A percentile compares a stretch with the other conserved stretches of the same genome.
These are phyloP conservation scores for Torymus aiolomorphi DNA, from an alignment of 2,888 invertebrate genomes.

Conservation along the genomic window DNA sequence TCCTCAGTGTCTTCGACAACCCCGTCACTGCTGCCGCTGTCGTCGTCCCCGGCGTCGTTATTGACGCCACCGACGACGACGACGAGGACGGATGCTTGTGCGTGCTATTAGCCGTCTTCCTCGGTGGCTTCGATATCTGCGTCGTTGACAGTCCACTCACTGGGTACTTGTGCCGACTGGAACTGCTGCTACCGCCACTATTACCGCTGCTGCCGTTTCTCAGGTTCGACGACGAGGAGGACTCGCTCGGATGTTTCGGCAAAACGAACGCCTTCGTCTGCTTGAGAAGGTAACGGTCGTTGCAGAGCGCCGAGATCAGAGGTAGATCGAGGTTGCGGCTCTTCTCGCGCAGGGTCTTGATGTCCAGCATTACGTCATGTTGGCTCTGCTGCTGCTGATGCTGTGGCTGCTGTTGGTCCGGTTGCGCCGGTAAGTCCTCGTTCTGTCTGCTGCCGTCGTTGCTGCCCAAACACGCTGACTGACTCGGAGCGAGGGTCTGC, in stretches of 20 bases:
- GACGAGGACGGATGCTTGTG: conserved; percentile 50
- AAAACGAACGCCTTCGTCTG: conserved; percentile 91
- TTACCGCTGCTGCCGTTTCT: conserved; percentile 59
- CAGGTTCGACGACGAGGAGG: conserved; percentile 58
- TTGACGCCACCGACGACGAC: too few relatives aligned
- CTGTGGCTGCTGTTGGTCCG: conserved; percentile 60
- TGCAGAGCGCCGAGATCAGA: conserved; percentile 93
- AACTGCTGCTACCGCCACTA: conserved; percentile 71
- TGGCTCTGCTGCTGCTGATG: conserved; percentile 57
- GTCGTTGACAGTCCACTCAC: conserved; percentile 81
- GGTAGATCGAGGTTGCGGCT: conserved; percentile 93
- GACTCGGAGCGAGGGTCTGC: conserved; percentile 71
- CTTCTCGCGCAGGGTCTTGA: conserved; percentile 89
- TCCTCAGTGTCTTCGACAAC: background rate
- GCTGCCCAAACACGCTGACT: conserved; percentile 62
- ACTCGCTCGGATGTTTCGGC: conserved; percentile 80
- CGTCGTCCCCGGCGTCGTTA: background rate
- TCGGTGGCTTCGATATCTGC: conserved; percentile 78
- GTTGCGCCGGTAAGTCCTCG: conserved; percentile 26
- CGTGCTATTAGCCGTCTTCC: conserved; percentile 44
- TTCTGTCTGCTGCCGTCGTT: conserved; percentile 47
- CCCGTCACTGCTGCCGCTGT: background rate
- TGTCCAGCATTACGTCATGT: conserved; percentile 80
- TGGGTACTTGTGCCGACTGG: conserved; percentile 80
- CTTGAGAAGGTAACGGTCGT: conserved; percentile 91